These are phyloP conservation scores for Anoplophora glabripennis DNA, from an alignment of 1,140 invertebrate genomes.

Conservation along the genomic window DNA sequence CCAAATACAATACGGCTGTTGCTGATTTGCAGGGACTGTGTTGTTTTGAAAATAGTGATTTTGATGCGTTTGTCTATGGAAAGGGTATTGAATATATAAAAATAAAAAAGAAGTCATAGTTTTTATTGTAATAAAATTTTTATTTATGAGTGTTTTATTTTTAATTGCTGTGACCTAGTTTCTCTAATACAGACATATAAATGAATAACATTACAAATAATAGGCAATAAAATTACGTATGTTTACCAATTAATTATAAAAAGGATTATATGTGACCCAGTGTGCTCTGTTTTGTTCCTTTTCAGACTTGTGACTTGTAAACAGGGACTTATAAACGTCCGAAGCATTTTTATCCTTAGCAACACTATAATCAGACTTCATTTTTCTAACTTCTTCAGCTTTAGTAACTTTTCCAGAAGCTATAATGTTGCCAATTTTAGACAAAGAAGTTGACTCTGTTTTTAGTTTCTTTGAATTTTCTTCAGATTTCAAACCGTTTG, in stretches of 20 bases:
- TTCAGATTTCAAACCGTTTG: slow-evolving; percentile 1
- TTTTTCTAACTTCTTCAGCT: slow-evolving; percentile 58
- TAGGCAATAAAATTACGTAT: neutral
- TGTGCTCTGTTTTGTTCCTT: slow-evolving; percentile 84
- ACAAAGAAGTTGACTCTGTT: slow-evolving; percentile 12
- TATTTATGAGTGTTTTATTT: neutral
- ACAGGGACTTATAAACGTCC: slow-evolving; percentile 92
- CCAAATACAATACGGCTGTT: slow-evolving; percentile 52
- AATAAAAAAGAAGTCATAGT: slow-evolving; percentile 1
- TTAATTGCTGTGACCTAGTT: too few relatives aligned
- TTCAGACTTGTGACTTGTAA: slow-evolving; percentile 85
- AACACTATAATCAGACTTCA: slow-evolving; percentile 76
- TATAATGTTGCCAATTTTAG: slow-evolving; percentile 31
- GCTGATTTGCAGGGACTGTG: slow-evolving; percentile 63
- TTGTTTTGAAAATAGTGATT: slow-evolving; percentile 19
- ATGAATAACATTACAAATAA: too few relatives aligned
- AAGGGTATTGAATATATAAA: slow-evolving; percentile 32
- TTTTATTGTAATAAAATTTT: neutral
- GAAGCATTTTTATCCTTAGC: slow-evolving; percentile 88
- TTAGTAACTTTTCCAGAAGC: slow-evolving; percentile 28
- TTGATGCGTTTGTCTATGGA: slow-evolving; percentile 34
- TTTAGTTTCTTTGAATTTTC: slow-evolving; percentile 10
- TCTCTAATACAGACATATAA: too few relatives aligned
- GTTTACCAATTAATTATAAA: slow-evolving; percentile 74
- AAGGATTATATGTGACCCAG: slow-evolving; percentile 97